phyloP scores from a whole-genome alignment of 2,797 vertebrate species.

The Gallinago stenura region DNA sequence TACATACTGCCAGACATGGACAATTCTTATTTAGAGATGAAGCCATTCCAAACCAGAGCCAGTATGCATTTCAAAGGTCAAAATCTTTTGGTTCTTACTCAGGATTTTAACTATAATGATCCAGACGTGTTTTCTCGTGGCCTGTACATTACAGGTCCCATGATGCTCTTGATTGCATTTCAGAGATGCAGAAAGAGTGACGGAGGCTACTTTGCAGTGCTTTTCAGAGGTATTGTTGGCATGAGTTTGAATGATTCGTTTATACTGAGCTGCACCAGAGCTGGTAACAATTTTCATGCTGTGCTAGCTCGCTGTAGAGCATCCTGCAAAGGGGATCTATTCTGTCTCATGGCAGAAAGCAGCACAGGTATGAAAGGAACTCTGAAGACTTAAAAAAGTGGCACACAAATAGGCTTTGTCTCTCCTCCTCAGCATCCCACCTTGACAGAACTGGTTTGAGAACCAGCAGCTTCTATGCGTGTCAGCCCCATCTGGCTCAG shows the following conservation, averaged over 20 bases:
- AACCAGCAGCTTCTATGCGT: neutral
- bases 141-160: neutral
- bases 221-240: neutral
- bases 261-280: neutral
- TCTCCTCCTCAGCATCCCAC: neutral
- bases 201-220: neutral
- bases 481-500: neutral
- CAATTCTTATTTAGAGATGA: slow-evolving; percentile 24
- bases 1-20: slow-evolving; percentile 6
- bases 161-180: neutral
- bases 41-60: slow-evolving; percentile 14
- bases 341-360: slow-evolving; percentile 4
- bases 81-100: slow-evolving; percentile 14
- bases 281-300: slow-evolving; percentile 26
- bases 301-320: neutral
- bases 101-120: slow-evolving; percentile 8
- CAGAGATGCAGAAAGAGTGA: neutral
- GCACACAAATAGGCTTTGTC: neutral
- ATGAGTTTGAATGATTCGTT: neutral
- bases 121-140: neutral
- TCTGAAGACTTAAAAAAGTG: neutral
- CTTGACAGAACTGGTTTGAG: neutral
- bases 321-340: neutral
- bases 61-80: slow-evolving; percentile 7
- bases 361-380: slow-evolving; percentile 23